Conservation (phyloP, 2,888 invertebrate species). For the Itoplectis maculator region DNA sequence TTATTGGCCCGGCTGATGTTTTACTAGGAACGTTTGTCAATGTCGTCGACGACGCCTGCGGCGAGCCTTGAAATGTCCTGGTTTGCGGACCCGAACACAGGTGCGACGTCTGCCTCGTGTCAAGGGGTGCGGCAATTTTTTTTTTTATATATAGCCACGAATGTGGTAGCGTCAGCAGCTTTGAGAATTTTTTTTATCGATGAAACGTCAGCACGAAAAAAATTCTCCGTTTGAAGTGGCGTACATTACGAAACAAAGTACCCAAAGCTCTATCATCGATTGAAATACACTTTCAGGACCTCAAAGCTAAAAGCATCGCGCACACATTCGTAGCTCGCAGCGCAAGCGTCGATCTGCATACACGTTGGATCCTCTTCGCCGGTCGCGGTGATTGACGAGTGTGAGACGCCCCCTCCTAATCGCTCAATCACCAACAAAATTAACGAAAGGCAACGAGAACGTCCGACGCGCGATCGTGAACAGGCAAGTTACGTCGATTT, state of each 20-base stretch:
- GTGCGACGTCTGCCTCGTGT: background rate
- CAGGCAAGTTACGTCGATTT: conserved; percentile 29
- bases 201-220: background rate
- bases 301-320: conserved; percentile 17
- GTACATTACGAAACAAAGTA: background rate
- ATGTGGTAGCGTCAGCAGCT: background rate
- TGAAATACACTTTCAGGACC: conserved; percentile 1
- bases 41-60: conserved; percentile 58
- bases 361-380: conserved; percentile 72
- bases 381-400: conserved; percentile 77
- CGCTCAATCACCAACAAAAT: conserved; percentile 81
- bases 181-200: too few relatives aligned
- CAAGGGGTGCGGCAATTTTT: background rate
- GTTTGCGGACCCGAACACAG: conserved; percentile 40
- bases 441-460: conserved; percentile 72
- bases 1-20: conserved; percentile 74
- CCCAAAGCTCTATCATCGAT: background rate
- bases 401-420: conserved; percentile 80
- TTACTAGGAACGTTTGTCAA: conserved; percentile 73
- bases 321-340: conserved; percentile 47
- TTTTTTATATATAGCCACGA: background rate
- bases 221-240: background rate
- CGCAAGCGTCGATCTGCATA: conserved; percentile 71
- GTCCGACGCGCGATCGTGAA: conserved; percentile 36
- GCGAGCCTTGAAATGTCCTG: conserved; percentile 71